Evolutionary conservation across 2,113 vertebrate species (phyloP), one percentile per base, ranked within the genome.

Genomic region (Circaetus gallicus): DNA sequence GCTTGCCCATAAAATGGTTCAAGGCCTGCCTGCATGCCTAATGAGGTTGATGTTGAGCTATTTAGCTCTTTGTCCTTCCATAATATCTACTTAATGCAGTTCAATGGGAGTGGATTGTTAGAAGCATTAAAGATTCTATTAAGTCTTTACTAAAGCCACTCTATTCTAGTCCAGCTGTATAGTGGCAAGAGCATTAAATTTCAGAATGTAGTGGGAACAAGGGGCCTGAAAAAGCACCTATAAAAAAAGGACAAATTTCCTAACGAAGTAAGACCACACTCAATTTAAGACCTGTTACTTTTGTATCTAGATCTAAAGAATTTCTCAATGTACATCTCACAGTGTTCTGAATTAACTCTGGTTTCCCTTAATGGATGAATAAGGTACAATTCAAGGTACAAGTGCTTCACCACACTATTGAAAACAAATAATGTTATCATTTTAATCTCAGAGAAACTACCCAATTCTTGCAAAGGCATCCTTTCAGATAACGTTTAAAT

Each of bases 21-120:
- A 96, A 97, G 97, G 98, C 98, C 96, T 97, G 98, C 98, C 98
- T 98, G 98, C 99, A 98, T 99, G 99, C 99, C 98, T 97, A 99
- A 99, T 99, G 99, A 99, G 99, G 98, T 99, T 99, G 99, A 99
- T 99, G 99, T 99, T 98, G 97, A 99, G 99, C 99, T 99, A 98
- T 99, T 99, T 99, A 99, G 98, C 98, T 98, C 99, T 99, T 99
- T 99, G 99, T 99, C 98, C 98, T 98, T 98, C 98, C 98, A 98
- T 99, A 99, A 99, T 99, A 99, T 99, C 99, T 99, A 98, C 99
- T 99, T 99, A 99, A 99, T 98, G 99, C 99, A 99, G 98, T 98
- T 99, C 99, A 99, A 99, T 99, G 98, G 99, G 98, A 98, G 98
- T 97, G 98, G 98, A 99, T 99, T 99, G 99, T 99, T 98, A 98